Percentiles rank a stretch among this genome's conserved stretches.
Evolutionary conservation across 2,797 vertebrate genomes (phyloP).

Genomic region (Danio tinwini): DNA sequence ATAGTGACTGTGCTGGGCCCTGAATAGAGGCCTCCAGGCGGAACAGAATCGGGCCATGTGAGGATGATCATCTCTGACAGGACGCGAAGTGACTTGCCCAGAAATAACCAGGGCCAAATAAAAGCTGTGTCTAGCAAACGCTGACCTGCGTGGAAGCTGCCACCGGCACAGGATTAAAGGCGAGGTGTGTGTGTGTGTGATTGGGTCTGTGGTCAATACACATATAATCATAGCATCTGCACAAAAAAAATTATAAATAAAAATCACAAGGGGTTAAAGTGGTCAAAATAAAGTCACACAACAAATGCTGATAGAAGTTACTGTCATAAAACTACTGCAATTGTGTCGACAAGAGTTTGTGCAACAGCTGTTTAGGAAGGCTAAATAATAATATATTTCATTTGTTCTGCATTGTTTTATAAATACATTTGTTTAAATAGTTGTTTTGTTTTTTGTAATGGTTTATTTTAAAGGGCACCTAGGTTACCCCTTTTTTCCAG

Average conservation of each 20-base stretch:
- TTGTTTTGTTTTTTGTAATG: no score
- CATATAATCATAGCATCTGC: constrained; percentile 17
- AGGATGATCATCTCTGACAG: constrained; percentile 76
- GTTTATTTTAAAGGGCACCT: no score
- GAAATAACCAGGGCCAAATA: constrained; percentile 77
- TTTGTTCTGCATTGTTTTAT: no score
- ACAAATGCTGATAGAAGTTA: constrained; percentile 1
- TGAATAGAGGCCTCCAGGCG: constrained; percentile 81
- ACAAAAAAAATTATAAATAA: neutral
- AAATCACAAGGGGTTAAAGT: constrained; percentile 9
- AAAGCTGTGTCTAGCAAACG: constrained; percentile 76
- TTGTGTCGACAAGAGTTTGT: constrained; percentile 37
- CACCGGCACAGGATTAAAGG: constrained; percentile 73
- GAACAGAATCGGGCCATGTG: constrained; percentile 69
- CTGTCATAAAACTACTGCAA: constrained; percentile 1
- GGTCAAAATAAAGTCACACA: constrained; percentile 6
- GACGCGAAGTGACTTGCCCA: constrained; percentile 72
- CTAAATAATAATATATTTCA: no score
- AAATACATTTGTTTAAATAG: no score
- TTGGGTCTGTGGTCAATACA: constrained; percentile 19
- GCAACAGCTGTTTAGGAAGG: constrained; percentile 5
- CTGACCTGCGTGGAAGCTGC: constrained; percentile 76
- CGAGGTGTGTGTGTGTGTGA: constrained; percentile 45
- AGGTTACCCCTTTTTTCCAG: no score
- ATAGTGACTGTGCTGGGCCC: constrained; percentile 71